Conservation (phyloP, 2,888 invertebrate genomes). For the Callyntrura sp. region DNA sequence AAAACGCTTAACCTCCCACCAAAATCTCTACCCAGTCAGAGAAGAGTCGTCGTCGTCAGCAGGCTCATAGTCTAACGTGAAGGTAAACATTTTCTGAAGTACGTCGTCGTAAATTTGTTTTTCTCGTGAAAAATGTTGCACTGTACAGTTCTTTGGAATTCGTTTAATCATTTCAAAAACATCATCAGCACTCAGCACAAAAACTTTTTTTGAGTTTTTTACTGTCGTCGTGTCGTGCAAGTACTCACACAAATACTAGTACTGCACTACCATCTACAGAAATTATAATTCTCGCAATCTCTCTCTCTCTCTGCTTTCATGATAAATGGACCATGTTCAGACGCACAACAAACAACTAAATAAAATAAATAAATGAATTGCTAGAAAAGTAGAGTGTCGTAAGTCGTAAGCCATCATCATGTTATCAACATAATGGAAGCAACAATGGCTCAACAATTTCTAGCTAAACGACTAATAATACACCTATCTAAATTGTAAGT, state of each 20-base stretch:
- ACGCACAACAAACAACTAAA: conserved; percentile 30
- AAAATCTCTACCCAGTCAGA: conserved; percentile 3
- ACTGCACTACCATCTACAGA: neutral
- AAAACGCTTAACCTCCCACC: conserved; percentile 53
- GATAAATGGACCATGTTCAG: conserved; percentile 69
- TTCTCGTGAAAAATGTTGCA: conserved; percentile 8
- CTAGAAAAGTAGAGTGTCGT: conserved; percentile 13
- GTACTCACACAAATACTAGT: neutral
- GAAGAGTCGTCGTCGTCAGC: too few relatives aligned
- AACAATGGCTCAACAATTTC: conserved; percentile 27
- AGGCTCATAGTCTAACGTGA: neutral
- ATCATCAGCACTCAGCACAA: neutral
- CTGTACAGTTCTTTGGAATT: conserved; percentile 60
- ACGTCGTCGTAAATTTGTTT: neutral
- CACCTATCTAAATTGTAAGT: too few relatives aligned
- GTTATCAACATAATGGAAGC: conserved; percentile 28
- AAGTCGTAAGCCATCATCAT: conserved; percentile 8
- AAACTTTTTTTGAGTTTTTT: neutral
- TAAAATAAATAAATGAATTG: conserved; percentile 50
- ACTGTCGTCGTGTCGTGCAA: neutral
- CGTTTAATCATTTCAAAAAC: conserved; percentile 63
- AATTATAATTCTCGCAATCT: conserved; percentile 12
- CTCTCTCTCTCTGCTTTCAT: conserved; percentile 28
- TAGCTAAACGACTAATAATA: conserved; percentile 35
- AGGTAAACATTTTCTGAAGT: neutral